Evolutionary conservation across 2,888 invertebrate species (phyloP), one percentile per base, ranked within the genome.

Genomic region (Drosophila nigritarsus): DNA sequence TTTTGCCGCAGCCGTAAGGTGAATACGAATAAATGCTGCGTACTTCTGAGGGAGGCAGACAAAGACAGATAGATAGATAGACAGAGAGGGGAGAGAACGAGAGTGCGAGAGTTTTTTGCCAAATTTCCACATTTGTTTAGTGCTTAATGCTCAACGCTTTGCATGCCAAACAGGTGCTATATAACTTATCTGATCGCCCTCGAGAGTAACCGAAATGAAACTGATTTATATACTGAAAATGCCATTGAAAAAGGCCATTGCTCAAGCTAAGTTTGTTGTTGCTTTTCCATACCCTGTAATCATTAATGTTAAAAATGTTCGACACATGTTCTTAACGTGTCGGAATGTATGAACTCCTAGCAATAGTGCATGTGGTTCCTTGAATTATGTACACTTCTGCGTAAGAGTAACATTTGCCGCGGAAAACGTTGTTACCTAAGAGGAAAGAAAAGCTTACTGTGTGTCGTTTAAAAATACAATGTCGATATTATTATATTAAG

Each of bases 101-200:
- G 36, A 50, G 75, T 65, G 75, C 70, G 40, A 40, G 38, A 18
- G 15, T n/a, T 48, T 54, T 42, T n/a, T 56, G 76, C 51, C 59
- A 67, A 73, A 60, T 73, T 66, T 72, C 67, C 86, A 78, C 86
- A 89, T 86, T 86, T 86, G 86, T 83, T 83, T 87, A 78, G 88
- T 80, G 76, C 78, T 78, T 85, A 83, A 83, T 83, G 88, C 81
- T 83, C 67, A 34, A 9, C 58, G 69, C 69, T 67, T 69, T 88
- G 90, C 90, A 90, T 90, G 88, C 89, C 79, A 81, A 80, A 74
- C 90, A 86, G 90, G 88, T 89, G 75, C 80, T 73, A 73, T 67
- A 78, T 73, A 82, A 87, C 80, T 89, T 86, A 89, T 85, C 90
- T 73, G 87, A 78, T 80, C 75, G 71, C 50, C 56, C 62, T 60